Conservation (phyloP, 2,113 vertebrate genomes). For the Hypanus sabinus region DNA sequence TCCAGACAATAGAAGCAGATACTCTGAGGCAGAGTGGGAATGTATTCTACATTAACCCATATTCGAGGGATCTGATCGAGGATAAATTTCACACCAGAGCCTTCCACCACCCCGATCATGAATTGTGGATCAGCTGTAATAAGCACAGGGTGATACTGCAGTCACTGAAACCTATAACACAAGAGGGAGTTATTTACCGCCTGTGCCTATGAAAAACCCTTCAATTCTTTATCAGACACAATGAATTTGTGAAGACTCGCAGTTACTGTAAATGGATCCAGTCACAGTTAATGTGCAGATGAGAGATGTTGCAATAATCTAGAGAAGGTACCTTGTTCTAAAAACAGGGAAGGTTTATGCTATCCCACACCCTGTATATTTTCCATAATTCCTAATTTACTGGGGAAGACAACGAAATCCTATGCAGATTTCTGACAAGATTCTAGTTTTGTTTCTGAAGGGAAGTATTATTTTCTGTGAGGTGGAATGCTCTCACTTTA, state of each 20-base stretch:
- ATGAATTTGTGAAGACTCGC: background rate
- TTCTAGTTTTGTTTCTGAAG: background rate
- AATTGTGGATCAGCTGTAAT: background rate
- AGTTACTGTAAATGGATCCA: background rate
- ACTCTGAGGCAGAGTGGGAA: too few species aligned
- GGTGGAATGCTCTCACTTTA: background rate
- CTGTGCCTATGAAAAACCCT: background rate
- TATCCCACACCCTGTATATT: background rate
- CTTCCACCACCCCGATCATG: background rate
- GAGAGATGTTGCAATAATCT: background rate
- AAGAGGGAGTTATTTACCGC: background rate
- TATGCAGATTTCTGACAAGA: background rate
- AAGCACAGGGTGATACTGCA: background rate
- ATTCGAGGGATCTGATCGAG: too few species aligned
- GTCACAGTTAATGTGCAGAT: background rate
- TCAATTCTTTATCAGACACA: background rate
- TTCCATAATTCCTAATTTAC: background rate
- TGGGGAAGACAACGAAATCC: background rate
- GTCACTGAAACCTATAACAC: background rate
- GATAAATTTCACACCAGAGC: background rate
- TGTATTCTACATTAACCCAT: too few species aligned
- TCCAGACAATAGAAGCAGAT: too few species aligned
- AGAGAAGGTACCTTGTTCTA: background rate
- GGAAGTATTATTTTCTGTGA: background rate
- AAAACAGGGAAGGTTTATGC: background rate